Percentiles rank a stretch among this genome's conserved stretches.
These are phyloP conservation scores for Drosophila paracracens DNA, from an alignment of 2,888 invertebrate genomes.

Conservation along the genomic window DNA sequence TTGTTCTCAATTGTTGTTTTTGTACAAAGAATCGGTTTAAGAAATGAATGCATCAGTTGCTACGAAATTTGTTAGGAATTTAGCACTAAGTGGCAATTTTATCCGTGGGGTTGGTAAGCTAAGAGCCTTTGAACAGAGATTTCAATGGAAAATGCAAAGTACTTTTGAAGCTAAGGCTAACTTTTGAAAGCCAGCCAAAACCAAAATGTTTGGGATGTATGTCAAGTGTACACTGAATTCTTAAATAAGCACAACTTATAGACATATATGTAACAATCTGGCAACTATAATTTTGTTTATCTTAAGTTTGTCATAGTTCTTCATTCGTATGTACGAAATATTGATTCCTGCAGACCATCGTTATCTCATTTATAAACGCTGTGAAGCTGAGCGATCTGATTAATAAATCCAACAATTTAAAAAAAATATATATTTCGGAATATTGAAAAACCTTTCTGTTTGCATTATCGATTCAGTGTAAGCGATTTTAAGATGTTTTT, in stretches of 20 bases:
- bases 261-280: no score
- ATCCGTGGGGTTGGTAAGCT: not conserved
- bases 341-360: no score
- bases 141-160: not conserved
- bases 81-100: conserved; percentile 3
- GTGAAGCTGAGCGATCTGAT: no score
- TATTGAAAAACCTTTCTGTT: no score
- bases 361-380: no score
- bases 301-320: no score
- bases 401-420: no score
- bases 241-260: not conserved
- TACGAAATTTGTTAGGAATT: not conserved
- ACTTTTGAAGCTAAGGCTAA: not conserved
- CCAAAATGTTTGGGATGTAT: not conserved
- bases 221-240: not conserved
- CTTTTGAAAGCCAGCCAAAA: not conserved
- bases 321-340: no score
- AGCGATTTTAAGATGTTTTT: not conserved
- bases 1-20: not conserved
- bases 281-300: no score
- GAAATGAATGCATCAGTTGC: conserved; percentile 3
- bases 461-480: no score
- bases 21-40: not conserved
- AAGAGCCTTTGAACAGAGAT: conserved; percentile 1
- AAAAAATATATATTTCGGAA: no score